Conservation (phyloP, 2,797 vertebrate species). For the Pseudomugil tenellus region DNA sequence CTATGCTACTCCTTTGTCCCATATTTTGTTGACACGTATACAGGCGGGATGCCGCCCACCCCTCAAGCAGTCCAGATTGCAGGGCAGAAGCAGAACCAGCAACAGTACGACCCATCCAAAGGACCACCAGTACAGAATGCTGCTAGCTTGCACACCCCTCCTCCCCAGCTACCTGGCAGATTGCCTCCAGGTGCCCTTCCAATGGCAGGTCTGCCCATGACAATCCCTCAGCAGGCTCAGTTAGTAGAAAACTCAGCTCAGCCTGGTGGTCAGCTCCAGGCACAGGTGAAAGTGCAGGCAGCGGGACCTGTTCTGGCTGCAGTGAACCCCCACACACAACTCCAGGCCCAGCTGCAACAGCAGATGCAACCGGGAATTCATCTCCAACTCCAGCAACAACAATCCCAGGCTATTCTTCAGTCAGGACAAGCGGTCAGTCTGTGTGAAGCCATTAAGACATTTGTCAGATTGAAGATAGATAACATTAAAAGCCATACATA, state of each 20-base stretch:
- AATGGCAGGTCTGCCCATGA: slow-evolving; percentile 84
- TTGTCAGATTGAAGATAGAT: neutral
- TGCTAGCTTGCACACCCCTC: slow-evolving; percentile 90
- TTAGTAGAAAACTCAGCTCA: slow-evolving; percentile 82
- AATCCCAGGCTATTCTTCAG: slow-evolving; percentile 81
- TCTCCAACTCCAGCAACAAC: slow-evolving; percentile 83
- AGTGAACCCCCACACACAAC: slow-evolving; percentile 78
- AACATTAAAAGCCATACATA: neutral
- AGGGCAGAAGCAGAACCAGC: slow-evolving; percentile 89
- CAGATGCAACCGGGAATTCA: slow-evolving; percentile 86
- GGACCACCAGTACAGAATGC: slow-evolving; percentile 93
- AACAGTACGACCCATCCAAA: slow-evolving; percentile 92
- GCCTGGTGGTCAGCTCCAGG: slow-evolving; percentile 72
- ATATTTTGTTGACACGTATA: slow-evolving; percentile 70
- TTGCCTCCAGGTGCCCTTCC: slow-evolving; percentile 81
- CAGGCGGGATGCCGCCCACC: slow-evolving; percentile 88
- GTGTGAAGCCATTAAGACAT: neutral
- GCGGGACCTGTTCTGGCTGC: slow-evolving; percentile 74
- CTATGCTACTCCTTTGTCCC: slow-evolving; percentile 61
- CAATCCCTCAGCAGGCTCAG: slow-evolving; percentile 87
- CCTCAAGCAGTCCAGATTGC: slow-evolving; percentile 85
- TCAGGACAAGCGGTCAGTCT: slow-evolving; percentile 83
- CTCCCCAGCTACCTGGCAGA: slow-evolving; percentile 88
- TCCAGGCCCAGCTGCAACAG: slow-evolving; percentile 86
- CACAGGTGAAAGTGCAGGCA: slow-evolving; percentile 86